These are phyloP conservation scores for Trachelus iudaicus DNA, from an alignment of 2,888 invertebrate genomes.

Conservation along the genomic window DNA sequence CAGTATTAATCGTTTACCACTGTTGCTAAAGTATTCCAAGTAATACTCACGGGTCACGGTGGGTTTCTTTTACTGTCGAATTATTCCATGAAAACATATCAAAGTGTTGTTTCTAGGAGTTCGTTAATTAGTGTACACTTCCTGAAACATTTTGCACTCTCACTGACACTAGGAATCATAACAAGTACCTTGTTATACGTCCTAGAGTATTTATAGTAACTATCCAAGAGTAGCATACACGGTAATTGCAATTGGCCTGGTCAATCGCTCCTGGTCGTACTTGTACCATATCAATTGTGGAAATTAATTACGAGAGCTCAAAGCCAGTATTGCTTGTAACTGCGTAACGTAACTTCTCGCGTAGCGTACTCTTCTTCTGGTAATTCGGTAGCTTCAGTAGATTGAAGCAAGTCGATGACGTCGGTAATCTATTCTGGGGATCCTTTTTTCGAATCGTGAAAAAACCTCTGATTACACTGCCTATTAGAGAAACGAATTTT, in stretches of 20 bases:
- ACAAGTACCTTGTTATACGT: not conserved
- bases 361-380: constrained; percentile 92
- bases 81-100: not conserved
- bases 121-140: not conserved
- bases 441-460: constrained; percentile 96
- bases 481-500: constrained; percentile 64
- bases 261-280: not conserved
- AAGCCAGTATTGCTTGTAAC: constrained; percentile 98
- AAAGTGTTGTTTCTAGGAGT: not conserved
- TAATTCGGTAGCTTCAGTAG: constrained; percentile 98
- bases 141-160: not conserved
- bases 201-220: not conserved
- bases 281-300: not conserved
- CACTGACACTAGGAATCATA: not conserved
- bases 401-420: constrained; percentile 99
- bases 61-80: not conserved
- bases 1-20: not conserved
- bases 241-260: not conserved
- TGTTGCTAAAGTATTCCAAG: not conserved
- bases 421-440: constrained; percentile 94
- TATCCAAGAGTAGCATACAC: not conserved
- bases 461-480: constrained; percentile 97
- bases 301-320: constrained; percentile 87
- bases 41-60: not conserved
- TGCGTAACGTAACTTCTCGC: constrained; percentile 97